phyloP scores from a whole-genome alignment of 2,797 vertebrate genomes.

The Euphonia xanthogaster region DNA sequence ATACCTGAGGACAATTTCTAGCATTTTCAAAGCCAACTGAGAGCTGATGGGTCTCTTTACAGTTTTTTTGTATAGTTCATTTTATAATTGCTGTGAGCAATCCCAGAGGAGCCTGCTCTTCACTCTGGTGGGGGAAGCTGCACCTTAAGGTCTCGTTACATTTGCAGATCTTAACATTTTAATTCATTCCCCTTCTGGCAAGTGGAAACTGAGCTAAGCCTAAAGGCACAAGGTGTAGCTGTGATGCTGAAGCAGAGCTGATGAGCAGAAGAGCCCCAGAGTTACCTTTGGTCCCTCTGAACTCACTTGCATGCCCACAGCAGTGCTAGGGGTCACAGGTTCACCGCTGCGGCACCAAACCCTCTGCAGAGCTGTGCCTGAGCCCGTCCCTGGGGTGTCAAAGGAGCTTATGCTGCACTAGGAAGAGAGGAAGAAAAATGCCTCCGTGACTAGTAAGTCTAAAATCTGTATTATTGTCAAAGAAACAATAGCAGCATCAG shows the following conservation, averaged over 20 bases:
- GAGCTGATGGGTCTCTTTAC: not conserved
- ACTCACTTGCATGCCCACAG: conserved; percentile 9
- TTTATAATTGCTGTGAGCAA: not conserved
- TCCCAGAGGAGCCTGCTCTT: not conserved
- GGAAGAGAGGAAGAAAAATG: conserved; percentile 58
- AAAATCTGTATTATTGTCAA: conserved; percentile 54
- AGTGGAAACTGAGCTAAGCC: not conserved
- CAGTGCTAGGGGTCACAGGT: conserved; percentile 39
- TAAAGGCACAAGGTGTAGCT: not conserved
- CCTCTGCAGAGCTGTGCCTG: conserved; percentile 15
- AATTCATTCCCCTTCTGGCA: not conserved
- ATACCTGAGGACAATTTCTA: not conserved
- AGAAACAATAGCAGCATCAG: conserved; percentile 64
- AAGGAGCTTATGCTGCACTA: conserved; percentile 28
- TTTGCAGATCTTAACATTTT: not conserved
- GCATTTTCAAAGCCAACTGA: not conserved
- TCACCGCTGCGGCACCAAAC: not conserved
- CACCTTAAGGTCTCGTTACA: not conserved
- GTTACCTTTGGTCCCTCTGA: not conserved
- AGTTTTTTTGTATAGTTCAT: not conserved
- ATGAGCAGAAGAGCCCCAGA: not conserved
- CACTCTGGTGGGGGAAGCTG: not conserved
- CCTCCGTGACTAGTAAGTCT: conserved; percentile 52
- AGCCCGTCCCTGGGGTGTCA: conserved; percentile 21
- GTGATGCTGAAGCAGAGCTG: not conserved